Percentiles rank a stretch among this genome's conserved stretches.
These are phyloP conservation scores for Argentina silus DNA, from an alignment of 2,797 vertebrate genomes.

Conservation along the genomic window DNA sequence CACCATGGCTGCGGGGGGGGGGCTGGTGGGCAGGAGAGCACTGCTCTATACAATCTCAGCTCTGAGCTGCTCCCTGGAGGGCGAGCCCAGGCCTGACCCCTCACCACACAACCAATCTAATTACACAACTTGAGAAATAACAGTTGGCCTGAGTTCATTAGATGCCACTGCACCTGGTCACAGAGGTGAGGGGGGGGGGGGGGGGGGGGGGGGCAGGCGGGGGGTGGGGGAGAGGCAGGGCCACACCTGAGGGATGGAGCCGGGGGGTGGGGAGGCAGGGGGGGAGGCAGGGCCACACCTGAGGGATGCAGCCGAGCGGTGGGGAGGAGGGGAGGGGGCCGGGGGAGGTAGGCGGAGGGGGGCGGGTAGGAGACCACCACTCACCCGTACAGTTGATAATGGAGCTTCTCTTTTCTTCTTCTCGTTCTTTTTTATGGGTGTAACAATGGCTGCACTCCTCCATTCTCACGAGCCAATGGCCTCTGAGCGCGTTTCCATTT, in stretches of 20 bases:
- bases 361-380: no score
- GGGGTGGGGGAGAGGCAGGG: no score
- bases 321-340: not conserved
- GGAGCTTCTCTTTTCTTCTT: not conserved
- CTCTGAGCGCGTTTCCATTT: not conserved
- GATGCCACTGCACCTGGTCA: not conserved
- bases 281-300: no score
- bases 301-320: no score
- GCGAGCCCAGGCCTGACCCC: no score
- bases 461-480: not conserved
- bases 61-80: no score
- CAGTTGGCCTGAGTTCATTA: not conserved
- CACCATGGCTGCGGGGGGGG: no score
- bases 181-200: not conserved
- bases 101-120: no score
- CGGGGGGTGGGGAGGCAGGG: no score
- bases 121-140: no score
- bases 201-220: not conserved
- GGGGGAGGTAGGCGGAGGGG: not conserved
- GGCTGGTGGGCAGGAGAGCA: no score
- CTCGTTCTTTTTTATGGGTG: not conserved
- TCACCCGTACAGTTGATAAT: not conserved
- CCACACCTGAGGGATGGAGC: not conserved
- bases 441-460: not conserved
- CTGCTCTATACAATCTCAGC: no score